Percentiles rank a stretch among this genome's conserved stretches.
Evolutionary conservation across 2,888 invertebrate species (phyloP).

Genomic region (Laothoe populi): DNA sequence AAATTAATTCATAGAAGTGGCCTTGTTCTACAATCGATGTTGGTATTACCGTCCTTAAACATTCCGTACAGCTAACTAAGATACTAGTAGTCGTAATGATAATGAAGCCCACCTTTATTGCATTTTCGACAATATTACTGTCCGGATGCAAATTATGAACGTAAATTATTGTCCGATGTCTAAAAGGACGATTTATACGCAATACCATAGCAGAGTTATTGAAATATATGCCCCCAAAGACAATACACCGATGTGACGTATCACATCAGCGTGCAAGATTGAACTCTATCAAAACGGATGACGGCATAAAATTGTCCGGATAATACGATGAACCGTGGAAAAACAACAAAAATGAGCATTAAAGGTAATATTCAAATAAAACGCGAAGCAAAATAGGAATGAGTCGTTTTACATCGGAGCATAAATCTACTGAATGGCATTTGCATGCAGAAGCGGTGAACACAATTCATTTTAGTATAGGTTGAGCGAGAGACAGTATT

Average conservation of each 20-base stretch:
- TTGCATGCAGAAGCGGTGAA: slow-evolving; percentile 62
- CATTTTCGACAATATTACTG: slow-evolving; percentile 55
- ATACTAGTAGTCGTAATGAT: slow-evolving; percentile 32
- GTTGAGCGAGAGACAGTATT: slow-evolving; percentile 33
- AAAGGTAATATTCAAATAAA: slow-evolving; percentile 70
- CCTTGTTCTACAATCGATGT: too few relatives aligned
- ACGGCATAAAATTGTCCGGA: slow-evolving; percentile 50
- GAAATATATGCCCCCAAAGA: slow-evolving; percentile 81
- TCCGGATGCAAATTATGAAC: slow-evolving; percentile 66
- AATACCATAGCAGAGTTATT: slow-evolving; percentile 73
- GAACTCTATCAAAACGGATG: slow-evolving; percentile 49
- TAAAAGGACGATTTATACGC: slow-evolving; percentile 78
- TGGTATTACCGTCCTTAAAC: too few relatives aligned
- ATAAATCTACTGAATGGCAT: slow-evolving; percentile 73
- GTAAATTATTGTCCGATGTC: slow-evolving; percentile 75
- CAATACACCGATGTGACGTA: slow-evolving; percentile 58
- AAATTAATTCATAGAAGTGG: neutral
- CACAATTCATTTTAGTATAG: slow-evolving; percentile 53
- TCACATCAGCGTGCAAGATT: slow-evolving; percentile 48
- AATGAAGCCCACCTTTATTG: slow-evolving; percentile 48
- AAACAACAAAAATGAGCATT: slow-evolving; percentile 69
- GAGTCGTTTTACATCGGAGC: slow-evolving; percentile 70
- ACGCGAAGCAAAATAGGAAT: slow-evolving; percentile 71
- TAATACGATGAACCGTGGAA: slow-evolving; percentile 46
- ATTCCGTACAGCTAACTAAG: neutral